Evolutionary conservation across 1,140 invertebrate species (phyloP).

Genomic region (Pomacea maculata): DNA sequence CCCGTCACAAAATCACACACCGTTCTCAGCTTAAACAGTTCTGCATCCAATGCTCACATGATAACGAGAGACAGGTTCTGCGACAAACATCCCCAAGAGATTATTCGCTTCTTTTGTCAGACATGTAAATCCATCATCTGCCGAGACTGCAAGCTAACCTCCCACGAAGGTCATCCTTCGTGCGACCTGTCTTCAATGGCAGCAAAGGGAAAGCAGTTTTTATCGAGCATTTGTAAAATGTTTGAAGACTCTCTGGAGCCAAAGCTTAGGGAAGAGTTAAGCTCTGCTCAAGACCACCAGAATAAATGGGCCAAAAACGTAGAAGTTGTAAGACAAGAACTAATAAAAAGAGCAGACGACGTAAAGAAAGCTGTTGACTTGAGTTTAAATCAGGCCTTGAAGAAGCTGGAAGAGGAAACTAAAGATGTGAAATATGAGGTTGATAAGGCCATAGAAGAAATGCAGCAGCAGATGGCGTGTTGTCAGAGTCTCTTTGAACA

Average conservation of each 20-base stretch:
- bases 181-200: conserved; percentile 6
- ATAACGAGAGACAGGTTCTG: conserved; percentile 10
- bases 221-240: not conserved
- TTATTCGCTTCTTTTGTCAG: conserved; percentile 21
- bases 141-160: conserved; percentile 25
- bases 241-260: not conserved
- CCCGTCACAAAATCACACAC: conserved; percentile 17
- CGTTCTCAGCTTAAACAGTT: not conserved
- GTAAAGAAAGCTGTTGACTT: conserved; percentile 3
- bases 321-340: not conserved
- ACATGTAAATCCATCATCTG: conserved; percentile 15
- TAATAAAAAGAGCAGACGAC: conserved; percentile 1
- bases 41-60: not conserved
- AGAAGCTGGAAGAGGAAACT: not conserved
- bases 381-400: not conserved
- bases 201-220: not conserved
- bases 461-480: not conserved
- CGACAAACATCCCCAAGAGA: conserved; percentile 9
- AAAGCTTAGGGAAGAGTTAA: not conserved
- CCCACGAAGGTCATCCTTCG: conserved; percentile 22
- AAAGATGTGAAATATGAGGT: not conserved
- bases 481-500: conserved; percentile 9
- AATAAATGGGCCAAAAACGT: not conserved
- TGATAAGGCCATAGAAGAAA: not conserved
- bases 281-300: not conserved